A percentile compares a stretch with the other conserved stretches of the same genome.
Conservation (phyloP, 2,113 vertebrate species). For the Rhynchomys soricoides region DNA sequence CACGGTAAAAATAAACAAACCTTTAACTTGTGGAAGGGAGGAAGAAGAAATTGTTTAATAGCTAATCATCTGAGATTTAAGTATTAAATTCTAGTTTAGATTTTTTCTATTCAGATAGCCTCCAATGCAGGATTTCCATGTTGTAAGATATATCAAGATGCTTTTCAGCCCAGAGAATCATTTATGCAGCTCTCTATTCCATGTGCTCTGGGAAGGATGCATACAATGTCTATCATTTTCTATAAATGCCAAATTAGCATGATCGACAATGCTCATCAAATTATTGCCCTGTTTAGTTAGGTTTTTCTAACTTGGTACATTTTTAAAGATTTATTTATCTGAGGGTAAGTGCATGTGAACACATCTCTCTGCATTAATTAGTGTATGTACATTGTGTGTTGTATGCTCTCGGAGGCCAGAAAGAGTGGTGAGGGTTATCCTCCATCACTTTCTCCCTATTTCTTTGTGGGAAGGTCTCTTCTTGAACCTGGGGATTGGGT, state of each 20-base stretch:
- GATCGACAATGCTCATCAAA: not conserved
- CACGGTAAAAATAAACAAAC: not conserved
- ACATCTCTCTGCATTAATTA: not conserved
- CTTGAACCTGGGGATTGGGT: not conserved
- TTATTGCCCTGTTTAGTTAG: not conserved
- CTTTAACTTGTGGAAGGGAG: not conserved
- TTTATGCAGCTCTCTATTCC: no score
- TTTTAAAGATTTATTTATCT: not conserved
- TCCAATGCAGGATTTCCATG: not conserved
- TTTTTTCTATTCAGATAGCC: no score
- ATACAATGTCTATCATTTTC: not conserved
- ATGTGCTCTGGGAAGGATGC: not conserved
- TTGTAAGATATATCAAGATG: no score
- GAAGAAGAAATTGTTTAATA: not conserved
- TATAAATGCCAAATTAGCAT: not conserved
- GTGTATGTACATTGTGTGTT: not conserved
- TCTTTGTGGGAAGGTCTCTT: no score
- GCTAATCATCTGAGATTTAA: not conserved
- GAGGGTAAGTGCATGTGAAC: no score
- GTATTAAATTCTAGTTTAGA: not conserved
- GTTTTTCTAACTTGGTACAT: not conserved
- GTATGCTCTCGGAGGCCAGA: no score
- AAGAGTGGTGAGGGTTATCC: not conserved
- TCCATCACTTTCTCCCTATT: not conserved
- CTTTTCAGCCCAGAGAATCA: not conserved